phyloP scores from a whole-genome alignment of 2,113 vertebrate species.

The Tichodroma muraria region DNA sequence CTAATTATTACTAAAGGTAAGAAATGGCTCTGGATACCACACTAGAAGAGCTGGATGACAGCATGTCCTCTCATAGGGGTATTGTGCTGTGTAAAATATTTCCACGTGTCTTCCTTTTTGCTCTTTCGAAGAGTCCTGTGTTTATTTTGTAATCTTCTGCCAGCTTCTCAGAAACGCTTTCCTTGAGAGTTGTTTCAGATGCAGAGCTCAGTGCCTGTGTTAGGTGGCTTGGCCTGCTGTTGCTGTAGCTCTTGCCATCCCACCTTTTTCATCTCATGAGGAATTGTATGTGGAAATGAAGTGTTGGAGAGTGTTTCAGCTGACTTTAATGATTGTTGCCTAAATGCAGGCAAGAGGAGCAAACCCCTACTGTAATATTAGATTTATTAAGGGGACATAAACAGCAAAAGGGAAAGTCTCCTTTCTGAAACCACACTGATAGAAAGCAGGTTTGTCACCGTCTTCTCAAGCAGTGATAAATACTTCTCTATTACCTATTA shows the following conservation, averaged over 20 bases:
- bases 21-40: background rate
- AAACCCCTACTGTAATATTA: background rate
- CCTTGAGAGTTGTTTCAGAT: background rate
- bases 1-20: background rate
- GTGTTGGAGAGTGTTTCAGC: background rate
- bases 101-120: background rate
- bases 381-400: background rate
- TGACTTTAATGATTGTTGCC: background rate
- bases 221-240: background rate
- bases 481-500: background rate
- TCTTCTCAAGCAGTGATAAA: background rate
- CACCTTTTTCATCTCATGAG: background rate
- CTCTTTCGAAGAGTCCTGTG: background rate
- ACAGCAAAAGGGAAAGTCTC: background rate
- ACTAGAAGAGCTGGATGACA: background rate
- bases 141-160: background rate
- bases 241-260: background rate
- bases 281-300: background rate
- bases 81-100: background rate
- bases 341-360: background rate
- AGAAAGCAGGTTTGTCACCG: background rate
- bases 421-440: background rate
- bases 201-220: background rate
- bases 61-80: background rate
- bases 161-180: background rate